phyloP scores from a whole-genome alignment of 2,888 invertebrate species.

The Ectemnius cavifrons region DNA sequence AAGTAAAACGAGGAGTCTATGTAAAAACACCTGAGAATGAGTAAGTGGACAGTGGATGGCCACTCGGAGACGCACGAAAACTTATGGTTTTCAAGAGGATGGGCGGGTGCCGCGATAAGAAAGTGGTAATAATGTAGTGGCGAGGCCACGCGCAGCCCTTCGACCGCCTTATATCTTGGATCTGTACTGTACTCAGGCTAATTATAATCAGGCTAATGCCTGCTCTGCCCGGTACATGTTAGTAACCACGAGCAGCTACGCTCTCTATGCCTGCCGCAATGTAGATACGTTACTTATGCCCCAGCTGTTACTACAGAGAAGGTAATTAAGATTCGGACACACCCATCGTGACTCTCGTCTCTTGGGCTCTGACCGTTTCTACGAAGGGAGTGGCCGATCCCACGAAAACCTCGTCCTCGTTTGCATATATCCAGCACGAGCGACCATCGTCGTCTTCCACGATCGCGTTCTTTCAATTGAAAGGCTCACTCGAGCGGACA shows the following conservation, averaged over 20 bases:
- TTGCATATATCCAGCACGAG: conserved; percentile 65
- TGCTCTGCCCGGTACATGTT: conserved; percentile 61
- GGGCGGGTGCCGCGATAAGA: conserved; percentile 59
- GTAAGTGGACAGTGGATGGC: background rate
- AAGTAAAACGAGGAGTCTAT: background rate
- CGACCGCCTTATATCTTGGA: conserved; percentile 73
- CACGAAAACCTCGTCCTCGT: conserved; percentile 70
- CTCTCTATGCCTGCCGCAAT: conserved; percentile 57
- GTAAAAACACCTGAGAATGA: background rate
- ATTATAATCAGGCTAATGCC: conserved; percentile 78
- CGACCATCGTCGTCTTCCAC: conserved; percentile 49
- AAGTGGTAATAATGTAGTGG: conserved; percentile 57
- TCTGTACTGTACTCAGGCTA: conserved; percentile 77
- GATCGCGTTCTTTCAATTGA: conserved; percentile 31
- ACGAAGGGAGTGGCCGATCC: conserved; percentile 73
- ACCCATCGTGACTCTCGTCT: conserved; percentile 76
- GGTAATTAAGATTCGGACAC: conserved; percentile 78
- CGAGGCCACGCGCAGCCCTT: conserved; percentile 51
- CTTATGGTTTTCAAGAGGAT: conserved; percentile 45
- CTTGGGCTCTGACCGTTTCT: conserved; percentile 73
- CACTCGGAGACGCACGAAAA: conserved; percentile 24
- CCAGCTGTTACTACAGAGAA: conserved; percentile 65
- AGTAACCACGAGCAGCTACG: conserved; percentile 55
- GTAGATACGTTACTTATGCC: conserved; percentile 70
- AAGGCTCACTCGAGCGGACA: conserved; percentile 21